A percentile compares a stretch with the other conserved stretches of the same genome.
Evolutionary conservation across 2,113 vertebrate species (phyloP).

Genomic region (Pseudorhombus dupliciocellatus): DNA sequence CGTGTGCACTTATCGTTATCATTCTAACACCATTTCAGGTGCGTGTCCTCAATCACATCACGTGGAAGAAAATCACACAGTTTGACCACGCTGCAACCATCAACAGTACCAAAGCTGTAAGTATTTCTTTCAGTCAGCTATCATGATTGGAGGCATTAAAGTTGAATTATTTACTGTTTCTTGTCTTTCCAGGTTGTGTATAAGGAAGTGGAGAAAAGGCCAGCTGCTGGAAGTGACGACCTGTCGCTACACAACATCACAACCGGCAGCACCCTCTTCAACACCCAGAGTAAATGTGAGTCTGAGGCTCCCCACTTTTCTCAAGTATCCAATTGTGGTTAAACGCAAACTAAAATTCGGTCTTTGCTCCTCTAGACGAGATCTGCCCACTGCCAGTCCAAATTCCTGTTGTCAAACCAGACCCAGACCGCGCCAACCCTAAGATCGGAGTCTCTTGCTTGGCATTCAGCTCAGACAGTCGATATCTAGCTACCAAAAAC

Average conservation of each 20-base stretch:
- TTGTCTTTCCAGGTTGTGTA: conserved; percentile 86
- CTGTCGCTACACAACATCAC: conserved; percentile 81
- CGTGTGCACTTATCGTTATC: neutral
- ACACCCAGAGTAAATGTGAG: conserved; percentile 92
- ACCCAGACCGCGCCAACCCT: conserved; percentile 91
- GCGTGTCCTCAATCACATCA: conserved; percentile 93
- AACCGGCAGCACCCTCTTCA: conserved; percentile 76
- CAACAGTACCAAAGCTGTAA: conserved; percentile 83
- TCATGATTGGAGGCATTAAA: neutral
- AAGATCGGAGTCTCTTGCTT: conserved; percentile 89
- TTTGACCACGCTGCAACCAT: conserved; percentile 86
- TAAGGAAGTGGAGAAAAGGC: conserved; percentile 88
- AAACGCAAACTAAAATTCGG: conserved; percentile 4
- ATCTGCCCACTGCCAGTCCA: conserved; percentile 83
- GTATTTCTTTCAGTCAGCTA: conserved; percentile 54
- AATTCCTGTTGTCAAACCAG: conserved; percentile 87
- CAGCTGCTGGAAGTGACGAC: conserved; percentile 75
- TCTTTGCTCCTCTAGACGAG: conserved; percentile 83
- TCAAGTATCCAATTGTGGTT: neutral
- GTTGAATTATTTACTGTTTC: neutral
- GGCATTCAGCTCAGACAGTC: conserved; percentile 93
- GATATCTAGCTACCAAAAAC: conserved; percentile 92
- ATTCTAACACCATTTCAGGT: conserved; percentile 78
- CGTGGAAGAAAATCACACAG: conserved; percentile 91
- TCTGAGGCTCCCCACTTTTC: neutral